Evolutionary conservation across 2,113 vertebrate genomes (phyloP), one percentile per base, ranked within the genome.

Genomic region (Sclerurus mexicanus): DNA sequence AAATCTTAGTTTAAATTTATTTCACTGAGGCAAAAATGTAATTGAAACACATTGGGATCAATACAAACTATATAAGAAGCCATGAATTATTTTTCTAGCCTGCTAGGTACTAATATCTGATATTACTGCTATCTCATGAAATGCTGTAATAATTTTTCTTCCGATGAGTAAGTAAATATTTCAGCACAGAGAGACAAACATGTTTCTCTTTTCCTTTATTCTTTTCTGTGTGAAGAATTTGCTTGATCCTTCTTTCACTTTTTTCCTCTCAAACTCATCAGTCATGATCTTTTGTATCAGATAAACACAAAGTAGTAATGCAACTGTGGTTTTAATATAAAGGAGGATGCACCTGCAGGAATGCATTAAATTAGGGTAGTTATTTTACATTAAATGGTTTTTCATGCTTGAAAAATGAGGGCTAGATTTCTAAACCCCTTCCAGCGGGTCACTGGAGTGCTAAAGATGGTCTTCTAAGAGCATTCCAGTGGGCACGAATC

Each of bases 1-100:
- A 95, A 90, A 88, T 96, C 84, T 85, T 92, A 39, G 39, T 95
- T 97, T 95, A 40, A 94, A 94, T 93, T 97, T 97, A 89, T 93
- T 97, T 96, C 62, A 58, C 66, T 47, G 55, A 50, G 71, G 68
- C 93, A 92, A 85, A 95, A 91, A 90, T 81, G 68, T 95, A 93
- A 95, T 93, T 82, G 95, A 83, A 95, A 96, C 93, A 93, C 85
- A 55, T 87, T 68, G 73, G 76, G 77, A 95, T 95, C 92, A 85
- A 53, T 92, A 81, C 87, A 93, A 96, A 89, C 88, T 85, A 52
- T 50, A 85, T 97, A 81, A 76, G 63, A 91, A 64, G 8, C 85
- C 22, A 66, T 80, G 87, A 96, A 95, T 94, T 96, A 85, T 87
- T 94, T 60, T 88, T 90, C 94, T 93, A 80, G 72, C 28, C 46